Percentiles rank a stretch among this genome's conserved stretches.
Evolutionary conservation across 64 coral and sea anemone genomes (phyloP).

Genomic region (Platygyra sinensis): DNA sequence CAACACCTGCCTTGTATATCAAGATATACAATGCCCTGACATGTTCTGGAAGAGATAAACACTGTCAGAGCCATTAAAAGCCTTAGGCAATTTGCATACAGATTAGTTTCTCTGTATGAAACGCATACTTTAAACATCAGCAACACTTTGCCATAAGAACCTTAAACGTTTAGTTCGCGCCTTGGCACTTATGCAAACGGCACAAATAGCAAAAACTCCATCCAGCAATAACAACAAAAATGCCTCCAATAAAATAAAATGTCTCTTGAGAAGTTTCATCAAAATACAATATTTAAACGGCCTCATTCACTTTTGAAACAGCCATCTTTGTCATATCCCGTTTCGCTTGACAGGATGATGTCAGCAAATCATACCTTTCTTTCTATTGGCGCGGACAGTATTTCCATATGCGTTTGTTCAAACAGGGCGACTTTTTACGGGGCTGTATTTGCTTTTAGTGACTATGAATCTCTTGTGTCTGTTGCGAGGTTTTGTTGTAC

Average conservation of each 20-base stretch:
- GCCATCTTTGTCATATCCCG: background rate
- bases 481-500: background rate
- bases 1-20: background rate
- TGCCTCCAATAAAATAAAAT: no score
- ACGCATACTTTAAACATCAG: background rate
- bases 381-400: background rate
- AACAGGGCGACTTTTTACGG: background rate
- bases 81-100: background rate
- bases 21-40: background rate
- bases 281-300: background rate
- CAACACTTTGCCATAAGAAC: background rate
- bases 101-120: background rate
- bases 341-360: background rate
- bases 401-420: conserved; percentile 24
- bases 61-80: background rate
- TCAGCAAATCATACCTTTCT: background rate
- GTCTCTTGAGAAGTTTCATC: background rate
- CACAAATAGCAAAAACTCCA: background rate
- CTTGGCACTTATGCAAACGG: background rate
- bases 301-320: background rate
- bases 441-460: conserved; percentile 12
- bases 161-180: background rate
- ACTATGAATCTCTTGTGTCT: background rate
- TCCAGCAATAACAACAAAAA: background rate
- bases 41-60: background rate